Evolutionary conservation across 2,113 vertebrate genomes (phyloP), one percentile per base, ranked within the genome.

Genomic region (Addax nasomaculatus): DNA sequence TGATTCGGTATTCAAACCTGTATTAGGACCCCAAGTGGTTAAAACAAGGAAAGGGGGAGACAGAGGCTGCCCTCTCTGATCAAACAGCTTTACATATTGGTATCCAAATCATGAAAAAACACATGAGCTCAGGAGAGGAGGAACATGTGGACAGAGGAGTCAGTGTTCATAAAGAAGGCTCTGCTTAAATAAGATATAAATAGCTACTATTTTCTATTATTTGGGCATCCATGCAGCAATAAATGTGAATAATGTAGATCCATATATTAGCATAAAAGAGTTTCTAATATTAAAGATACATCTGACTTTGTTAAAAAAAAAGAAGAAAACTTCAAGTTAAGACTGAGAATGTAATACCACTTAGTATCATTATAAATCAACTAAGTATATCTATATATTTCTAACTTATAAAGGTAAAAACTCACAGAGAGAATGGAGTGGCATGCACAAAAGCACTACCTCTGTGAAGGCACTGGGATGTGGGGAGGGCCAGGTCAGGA

Each of bases 31-130:
- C 6, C 39, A 43, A 11, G 2, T 39, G 36, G 1, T 8, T 78
- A 15, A 85, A 90, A 36, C 21, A 70, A 85, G n/a, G 87, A 49
- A 39, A 23, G 1, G 14, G 81, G 86, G 19, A 64, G 9, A 70
- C 30, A 10, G 1, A 0, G 5, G 5, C 2, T 83, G 6, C 1
- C 15, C 0, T 70, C 7, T 83, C 30, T 30, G 33, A 49, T 1
- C 8, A 10, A 25, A 2, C 4, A 29, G 58, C 91, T 60, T 7
- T 5, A 30, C 1, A 12, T 78, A 27, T 33, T 93, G 39, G 2
- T 55, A 16, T 58, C 23, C 12, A 92, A 90, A 49, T 14, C 30
- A 78, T 67, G 49, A 60, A 80, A 85, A 86, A 10, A 73, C 19
- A 39, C 11, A n/a, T 39, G n/a, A 16, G 4, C 55, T 86, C 4